These are phyloP conservation scores for Volucella zonaria DNA, from an alignment of 2,888 invertebrate species.

Conservation along the genomic window DNA sequence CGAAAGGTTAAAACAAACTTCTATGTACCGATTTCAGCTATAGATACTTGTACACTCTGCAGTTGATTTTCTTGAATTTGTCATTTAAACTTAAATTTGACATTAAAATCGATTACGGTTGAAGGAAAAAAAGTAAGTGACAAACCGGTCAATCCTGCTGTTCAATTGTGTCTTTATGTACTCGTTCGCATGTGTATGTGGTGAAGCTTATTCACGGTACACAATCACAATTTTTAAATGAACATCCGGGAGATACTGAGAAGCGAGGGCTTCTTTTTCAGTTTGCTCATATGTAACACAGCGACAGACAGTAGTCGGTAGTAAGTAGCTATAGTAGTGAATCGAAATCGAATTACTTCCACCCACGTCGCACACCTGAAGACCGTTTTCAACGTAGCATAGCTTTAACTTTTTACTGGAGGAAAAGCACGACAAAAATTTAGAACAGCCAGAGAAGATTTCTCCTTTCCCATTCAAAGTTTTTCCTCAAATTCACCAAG, in stretches of 20 bases:
- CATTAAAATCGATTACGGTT: slow-evolving; percentile 24
- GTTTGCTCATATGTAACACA: not conserved
- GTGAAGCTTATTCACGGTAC: not conserved
- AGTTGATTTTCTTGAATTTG: slow-evolving; percentile 25
- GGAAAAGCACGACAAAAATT: not conserved
- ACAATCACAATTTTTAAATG: slow-evolving; percentile 1
- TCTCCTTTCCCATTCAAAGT: not conserved
- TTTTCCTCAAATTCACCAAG: not conserved
- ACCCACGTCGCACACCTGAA: not conserved
- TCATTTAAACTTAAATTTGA: slow-evolving; percentile 23
- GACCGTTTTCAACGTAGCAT: slow-evolving; percentile 6
- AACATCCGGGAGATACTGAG: not conserved
- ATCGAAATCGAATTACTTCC: not conserved
- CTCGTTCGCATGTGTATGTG: not conserved
- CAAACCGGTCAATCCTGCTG: not conserved
- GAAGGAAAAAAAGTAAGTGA: not conserved
- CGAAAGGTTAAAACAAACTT: too few relatives aligned
- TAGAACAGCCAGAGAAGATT: not conserved
- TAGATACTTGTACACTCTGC: too few relatives aligned
- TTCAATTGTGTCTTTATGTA: not conserved
- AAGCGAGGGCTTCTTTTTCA: not conserved
- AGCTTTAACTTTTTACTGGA: not conserved
- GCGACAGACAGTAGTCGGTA: not conserved
- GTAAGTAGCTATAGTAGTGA: not conserved
- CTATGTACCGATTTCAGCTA: too few relatives aligned